Base-by-base conservation (phyloP, 2,888 invertebrate species). In the Dryadula phaetusa region DNA sequence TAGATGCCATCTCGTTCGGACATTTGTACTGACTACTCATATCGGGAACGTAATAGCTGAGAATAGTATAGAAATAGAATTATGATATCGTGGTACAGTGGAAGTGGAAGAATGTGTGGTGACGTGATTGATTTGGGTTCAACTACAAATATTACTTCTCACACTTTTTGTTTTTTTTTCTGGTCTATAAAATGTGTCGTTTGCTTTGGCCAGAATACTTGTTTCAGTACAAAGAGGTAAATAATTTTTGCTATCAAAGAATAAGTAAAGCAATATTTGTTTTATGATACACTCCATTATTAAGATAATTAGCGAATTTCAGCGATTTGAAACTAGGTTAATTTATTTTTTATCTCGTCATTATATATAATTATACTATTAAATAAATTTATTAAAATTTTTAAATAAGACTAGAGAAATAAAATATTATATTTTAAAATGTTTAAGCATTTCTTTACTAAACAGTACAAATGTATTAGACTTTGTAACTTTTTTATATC, bases 1-100 rank as follows among this genome's bases (percentile, higher is more conserved):
- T 63, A 58, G 34, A 37, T 47, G 25, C 25, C 32, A 34, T 56
- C 22, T 58, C 28, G 40, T 46, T 56, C 14, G 16, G 22, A 28
- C n/a, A 7, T 25, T 25, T 18, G 22, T 4, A 5, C 37, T 22
- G 25, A 25, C 25, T 7, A 49, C 22, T 14, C 7, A n/a, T 8
- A 20, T 32, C 4, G 56, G 18, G 22, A 40, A 54, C 12, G 18
- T 22, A 14, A 22, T 37, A 40, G 1, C n/a, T 40, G 3, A n/a
- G 37, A 18, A 1, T 20, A 8, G 4, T 28, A 4, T 16, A 34
- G 0, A 54, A 54, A 14, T 34, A 14, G 28, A 25, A 3, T 49
- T 3, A 25, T 49, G 14, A 3, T 14, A 7, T 49, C 7, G 6
- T 16, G 3, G n/a, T 8, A n/a, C n/a, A n/a, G n/a, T n/a, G n/a